These are phyloP conservation scores for Carollia perspicillata DNA, from an alignment of 2,113 vertebrate genomes.

Conservation along the genomic window DNA sequence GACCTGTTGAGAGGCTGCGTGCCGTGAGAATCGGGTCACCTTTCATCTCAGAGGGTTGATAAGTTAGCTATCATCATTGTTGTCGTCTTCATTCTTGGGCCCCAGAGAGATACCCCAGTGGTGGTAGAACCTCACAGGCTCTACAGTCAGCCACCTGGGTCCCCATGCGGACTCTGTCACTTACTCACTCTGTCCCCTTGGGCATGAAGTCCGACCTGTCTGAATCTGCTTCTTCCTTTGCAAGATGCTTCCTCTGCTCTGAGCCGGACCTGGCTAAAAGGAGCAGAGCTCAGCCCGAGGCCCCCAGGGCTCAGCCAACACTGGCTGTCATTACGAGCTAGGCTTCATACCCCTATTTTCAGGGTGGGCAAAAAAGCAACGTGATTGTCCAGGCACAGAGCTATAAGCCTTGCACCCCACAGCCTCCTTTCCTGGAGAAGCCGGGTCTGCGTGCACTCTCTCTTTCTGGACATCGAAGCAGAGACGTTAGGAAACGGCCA, in stretches of 20 bases:
- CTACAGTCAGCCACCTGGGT: background rate
- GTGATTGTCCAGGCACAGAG: background rate
- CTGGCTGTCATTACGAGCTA: too few species aligned
- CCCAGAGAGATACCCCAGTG: background rate
- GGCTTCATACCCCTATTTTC: background rate
- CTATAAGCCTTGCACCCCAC: too few species aligned
- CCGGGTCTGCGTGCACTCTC: rapidly evolving
- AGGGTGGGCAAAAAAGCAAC: background rate
- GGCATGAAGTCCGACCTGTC: background rate
- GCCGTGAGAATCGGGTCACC: background rate
- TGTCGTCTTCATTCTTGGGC: too few species aligned
- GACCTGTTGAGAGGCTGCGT: background rate
- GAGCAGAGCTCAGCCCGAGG: background rate
- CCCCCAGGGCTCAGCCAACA: background rate
- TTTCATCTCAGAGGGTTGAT: background rate
- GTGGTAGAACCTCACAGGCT: background rate
- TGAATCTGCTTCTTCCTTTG: background rate
- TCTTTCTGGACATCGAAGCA: background rate
- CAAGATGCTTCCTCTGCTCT: background rate
- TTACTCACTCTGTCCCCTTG: background rate
- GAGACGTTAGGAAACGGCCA: background rate
- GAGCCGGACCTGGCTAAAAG: background rate
- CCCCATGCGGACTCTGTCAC: background rate
- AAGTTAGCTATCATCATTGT: background rate
- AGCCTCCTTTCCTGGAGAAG: background rate